Base-by-base conservation (phyloP, 2,888 invertebrate species). In the Ceramica pisi region DNA sequence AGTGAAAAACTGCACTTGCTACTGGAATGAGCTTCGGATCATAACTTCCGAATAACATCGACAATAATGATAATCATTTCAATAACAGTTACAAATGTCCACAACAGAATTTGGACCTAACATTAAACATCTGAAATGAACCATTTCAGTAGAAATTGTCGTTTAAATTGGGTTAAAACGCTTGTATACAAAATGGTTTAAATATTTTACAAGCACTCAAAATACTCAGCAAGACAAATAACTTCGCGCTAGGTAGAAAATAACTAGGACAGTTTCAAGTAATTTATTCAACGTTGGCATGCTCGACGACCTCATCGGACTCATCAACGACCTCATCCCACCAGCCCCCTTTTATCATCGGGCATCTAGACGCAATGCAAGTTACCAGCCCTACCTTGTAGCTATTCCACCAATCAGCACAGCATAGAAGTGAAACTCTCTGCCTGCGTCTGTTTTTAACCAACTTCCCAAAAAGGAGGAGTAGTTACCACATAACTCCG, bases 191-290 rank as follows among this genome's bases (percentile, higher is more conserved):
- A 56, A 69, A 65, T 12, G 9, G 44, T 38, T 65, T 26, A 69
- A 69, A 65, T 69, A 69, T 69, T 69, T 65, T 38, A 69, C 44
- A 51, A 70, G 65, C 67, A n/a, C 51, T 51, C 23, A 44, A 59
- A 57, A 70, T 66, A 23, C 31, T 35, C 5, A 14, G n/a, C 41
- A 50, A 41, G 41, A 41, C 26, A 26, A 21, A 23, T 63, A 12
- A 41, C 7, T 51, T 53, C 16, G 51, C 12, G 16, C 31, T 67
- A 53, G 6, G 19, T 31, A 21, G 38, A 23, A 50, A 57, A 57
- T 21, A n/a, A 19, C 35, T 66, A 19, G 10, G n/a, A 31, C 9
- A 21, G 51, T 10, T n/a, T 38, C n/a, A 26, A 64, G 26, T 26
- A 5, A 31, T 44, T 21, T 16, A 64, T 31, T 44, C 0, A 55